Conservation (phyloP, 2,888 invertebrate genomes). For the Callimorpha dominula region DNA sequence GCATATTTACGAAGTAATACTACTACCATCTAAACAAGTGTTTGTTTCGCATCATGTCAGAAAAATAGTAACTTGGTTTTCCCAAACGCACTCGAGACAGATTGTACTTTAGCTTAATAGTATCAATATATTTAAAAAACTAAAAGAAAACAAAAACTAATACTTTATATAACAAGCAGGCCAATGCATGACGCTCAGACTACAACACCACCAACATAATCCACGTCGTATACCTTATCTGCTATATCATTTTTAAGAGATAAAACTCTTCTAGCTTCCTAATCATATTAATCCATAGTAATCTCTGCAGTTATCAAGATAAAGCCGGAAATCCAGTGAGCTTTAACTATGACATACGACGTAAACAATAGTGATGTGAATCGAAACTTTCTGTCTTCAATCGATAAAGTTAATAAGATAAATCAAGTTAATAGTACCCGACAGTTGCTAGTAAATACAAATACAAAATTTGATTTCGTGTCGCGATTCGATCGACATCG, state of each 20-base stretch:
- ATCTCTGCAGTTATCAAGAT: conserved; percentile 53
- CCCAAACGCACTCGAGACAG: not conserved
- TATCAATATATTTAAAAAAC: not conserved
- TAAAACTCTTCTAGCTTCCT: conserved; percentile 67
- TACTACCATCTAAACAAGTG: not conserved
- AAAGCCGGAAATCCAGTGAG: conserved; percentile 56
- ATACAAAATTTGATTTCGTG: conserved; percentile 67
- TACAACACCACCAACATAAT: conserved; percentile 44
- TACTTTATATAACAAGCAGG: not conserved
- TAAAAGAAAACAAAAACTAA: not conserved
- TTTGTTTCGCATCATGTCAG: not conserved
- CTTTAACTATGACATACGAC: conserved; percentile 52
- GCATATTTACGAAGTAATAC: not conserved
- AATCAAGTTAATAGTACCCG: conserved; percentile 70
- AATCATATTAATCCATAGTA: conserved; percentile 52
- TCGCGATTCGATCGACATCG: conserved; percentile 65
- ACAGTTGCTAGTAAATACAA: conserved; percentile 63
- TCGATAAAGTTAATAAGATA: conserved; percentile 80
- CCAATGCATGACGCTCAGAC: conserved; percentile 42
- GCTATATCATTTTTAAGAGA: conserved; percentile 78
- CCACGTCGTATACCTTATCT: conserved; percentile 68
- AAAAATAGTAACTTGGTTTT: not conserved
- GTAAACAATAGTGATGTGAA: conserved; percentile 52
- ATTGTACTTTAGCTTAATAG: not conserved
- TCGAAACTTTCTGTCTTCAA: conserved; percentile 63